A percentile compares a stretch with the other conserved stretches of the same genome.
phyloP scores from a whole-genome alignment of 2,113 vertebrate genomes.

The Laticauda laticaudata region DNA sequence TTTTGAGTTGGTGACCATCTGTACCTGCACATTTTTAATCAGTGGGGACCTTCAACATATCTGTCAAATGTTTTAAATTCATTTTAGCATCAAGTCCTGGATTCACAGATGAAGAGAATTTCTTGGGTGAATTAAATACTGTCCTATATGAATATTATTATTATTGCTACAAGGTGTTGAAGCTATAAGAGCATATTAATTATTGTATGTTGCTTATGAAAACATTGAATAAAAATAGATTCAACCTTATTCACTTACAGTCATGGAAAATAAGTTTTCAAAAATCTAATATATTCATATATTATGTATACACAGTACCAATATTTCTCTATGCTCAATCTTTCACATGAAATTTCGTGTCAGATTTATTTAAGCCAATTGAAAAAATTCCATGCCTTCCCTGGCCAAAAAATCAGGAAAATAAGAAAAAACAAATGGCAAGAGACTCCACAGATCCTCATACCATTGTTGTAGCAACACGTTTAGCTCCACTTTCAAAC shows the following conservation, averaged over 20 bases:
- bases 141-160: not conserved
- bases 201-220: constrained; percentile 15
- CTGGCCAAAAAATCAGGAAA: not conserved
- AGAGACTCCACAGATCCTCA: not conserved
- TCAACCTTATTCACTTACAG: not conserved
- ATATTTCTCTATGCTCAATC: constrained; percentile 14
- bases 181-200: not conserved
- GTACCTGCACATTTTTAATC: not conserved
- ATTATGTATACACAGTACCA: not conserved
- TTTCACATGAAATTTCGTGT: not conserved
- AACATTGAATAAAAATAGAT: constrained; percentile 1
- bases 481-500: not conserved
- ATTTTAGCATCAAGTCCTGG: not conserved
- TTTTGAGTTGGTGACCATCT: too few species aligned
- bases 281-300: not conserved
- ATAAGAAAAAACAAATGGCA: not conserved
- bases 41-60: not conserved
- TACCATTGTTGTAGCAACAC: not conserved
- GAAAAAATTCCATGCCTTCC: not conserved
- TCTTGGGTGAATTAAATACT: constrained; percentile 4
- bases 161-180: not conserved
- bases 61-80: not conserved
- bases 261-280: not conserved
- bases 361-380: not conserved
- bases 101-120: constrained; percentile 13